These are phyloP conservation scores for Parazoanthus swiftii DNA, from an alignment of 92 coral and sea anemone species.

Conservation along the genomic window DNA sequence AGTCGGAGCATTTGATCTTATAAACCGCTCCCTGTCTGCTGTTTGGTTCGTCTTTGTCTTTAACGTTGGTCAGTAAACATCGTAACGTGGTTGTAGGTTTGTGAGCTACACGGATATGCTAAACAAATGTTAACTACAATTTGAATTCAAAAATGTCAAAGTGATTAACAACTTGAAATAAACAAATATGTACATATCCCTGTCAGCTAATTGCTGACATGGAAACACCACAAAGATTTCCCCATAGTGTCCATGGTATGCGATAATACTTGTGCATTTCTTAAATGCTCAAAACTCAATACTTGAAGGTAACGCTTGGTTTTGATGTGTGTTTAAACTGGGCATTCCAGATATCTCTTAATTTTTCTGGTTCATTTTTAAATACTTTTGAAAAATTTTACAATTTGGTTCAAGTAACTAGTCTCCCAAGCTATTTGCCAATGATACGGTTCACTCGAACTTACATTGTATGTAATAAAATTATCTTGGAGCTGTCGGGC, in stretches of 20 bases:
- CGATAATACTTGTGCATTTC: background rate
- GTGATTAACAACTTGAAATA: background rate
- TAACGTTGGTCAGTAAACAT: no score
- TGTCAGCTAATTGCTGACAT: background rate
- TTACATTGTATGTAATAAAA: no score
- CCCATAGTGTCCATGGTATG: background rate
- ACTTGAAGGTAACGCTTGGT: background rate
- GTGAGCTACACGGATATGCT: no score
- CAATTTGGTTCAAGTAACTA: background rate
- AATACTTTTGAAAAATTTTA: background rate
- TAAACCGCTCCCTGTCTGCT: no score
- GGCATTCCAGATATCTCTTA: background rate
- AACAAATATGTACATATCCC: background rate
- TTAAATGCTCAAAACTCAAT: constrained; percentile 18
- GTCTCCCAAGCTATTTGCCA: background rate
- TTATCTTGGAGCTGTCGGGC: background rate
- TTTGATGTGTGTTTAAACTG: background rate
- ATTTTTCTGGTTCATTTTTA: background rate
- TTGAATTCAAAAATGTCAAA: background rate
- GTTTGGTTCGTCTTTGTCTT: no score
- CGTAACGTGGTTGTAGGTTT: no score
- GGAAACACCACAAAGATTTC: background rate
- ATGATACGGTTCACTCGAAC: background rate
- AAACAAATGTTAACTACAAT: no score
- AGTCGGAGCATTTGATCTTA: no score